phyloP scores from a whole-genome alignment of 2,113 vertebrate genomes.

The Melanerpes aurifrons region DNA sequence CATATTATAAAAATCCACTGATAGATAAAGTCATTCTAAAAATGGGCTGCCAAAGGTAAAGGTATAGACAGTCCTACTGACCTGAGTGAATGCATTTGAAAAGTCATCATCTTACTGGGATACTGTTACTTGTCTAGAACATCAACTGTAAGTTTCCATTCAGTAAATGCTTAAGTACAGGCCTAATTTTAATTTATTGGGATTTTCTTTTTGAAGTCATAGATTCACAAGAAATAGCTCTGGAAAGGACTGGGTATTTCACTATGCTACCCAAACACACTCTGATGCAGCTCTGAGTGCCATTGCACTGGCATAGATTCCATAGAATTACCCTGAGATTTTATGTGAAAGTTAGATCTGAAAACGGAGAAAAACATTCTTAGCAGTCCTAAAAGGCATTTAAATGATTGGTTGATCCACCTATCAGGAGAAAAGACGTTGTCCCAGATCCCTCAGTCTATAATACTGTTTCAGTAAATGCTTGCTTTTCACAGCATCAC shows the following conservation, averaged over 20 bases:
- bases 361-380: neutral
- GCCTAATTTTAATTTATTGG: neutral
- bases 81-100: neutral
- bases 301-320: neutral
- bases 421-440: neutral
- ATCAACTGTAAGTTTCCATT: neutral
- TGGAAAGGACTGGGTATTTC: neutral
- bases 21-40: conserved; percentile 14
- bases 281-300: neutral
- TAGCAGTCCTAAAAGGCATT: neutral
- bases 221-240: neutral
- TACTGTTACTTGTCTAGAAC: neutral
- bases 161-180: neutral
- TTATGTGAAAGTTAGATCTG: neutral
- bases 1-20: neutral
- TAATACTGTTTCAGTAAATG: neutral
- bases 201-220: neutral
- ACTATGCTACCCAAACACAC: neutral
- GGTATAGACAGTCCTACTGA: neutral
- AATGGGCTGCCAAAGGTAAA: neutral
- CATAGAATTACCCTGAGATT: neutral
- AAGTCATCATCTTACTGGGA: neutral
- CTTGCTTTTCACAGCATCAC: neutral
- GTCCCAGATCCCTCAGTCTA: neutral
- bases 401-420: neutral